phyloP scores from a whole-genome alignment of 2,797 vertebrate genomes.

The Austrolebias charrua region DNA sequence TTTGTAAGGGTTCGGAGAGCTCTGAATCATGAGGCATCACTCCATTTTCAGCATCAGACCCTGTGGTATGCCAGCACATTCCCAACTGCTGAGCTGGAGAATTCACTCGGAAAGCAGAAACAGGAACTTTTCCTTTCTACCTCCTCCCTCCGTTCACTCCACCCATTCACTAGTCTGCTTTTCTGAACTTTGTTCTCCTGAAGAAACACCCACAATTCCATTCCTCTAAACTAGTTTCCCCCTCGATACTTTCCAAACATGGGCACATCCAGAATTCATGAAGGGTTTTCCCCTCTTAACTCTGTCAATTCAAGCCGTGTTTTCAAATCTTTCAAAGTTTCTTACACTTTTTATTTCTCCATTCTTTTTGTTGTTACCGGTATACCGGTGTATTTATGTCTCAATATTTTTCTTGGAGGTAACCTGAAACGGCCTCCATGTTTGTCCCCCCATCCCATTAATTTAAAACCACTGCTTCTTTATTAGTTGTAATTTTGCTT shows the following conservation, averaged over 20 bases:
- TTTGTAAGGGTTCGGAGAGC: slow-evolving; percentile 1
- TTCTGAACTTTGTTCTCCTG: slow-evolving; percentile 34
- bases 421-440: slow-evolving; percentile 7
- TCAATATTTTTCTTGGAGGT: neutral
- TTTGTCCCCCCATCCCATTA: neutral
- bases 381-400: no score
- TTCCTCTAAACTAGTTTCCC: slow-evolving; percentile 22
- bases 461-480: slow-evolving; percentile 11
- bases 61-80: slow-evolving; percentile 91
- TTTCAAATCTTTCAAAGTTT: slow-evolving; percentile 14
- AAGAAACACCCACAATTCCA: slow-evolving; percentile 23
- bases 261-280: slow-evolving; percentile 21
- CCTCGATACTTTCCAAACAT: slow-evolving; percentile 24
- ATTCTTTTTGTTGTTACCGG: neutral
- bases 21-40: slow-evolving; percentile 77
- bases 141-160: slow-evolving; percentile 39
- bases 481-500: slow-evolving; percentile 26
- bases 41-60: slow-evolving; percentile 84
- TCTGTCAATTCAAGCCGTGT: slow-evolving; percentile 17
- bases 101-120: slow-evolving; percentile 69
- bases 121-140: slow-evolving; percentile 66
- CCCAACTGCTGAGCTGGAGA: slow-evolving; percentile 89
- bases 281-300: slow-evolving; percentile 8
- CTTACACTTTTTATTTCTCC: neutral
- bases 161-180: slow-evolving; percentile 40